Base-by-base conservation (phyloP, 2,888 invertebrate species). In the Epinotia bilunana region DNA sequence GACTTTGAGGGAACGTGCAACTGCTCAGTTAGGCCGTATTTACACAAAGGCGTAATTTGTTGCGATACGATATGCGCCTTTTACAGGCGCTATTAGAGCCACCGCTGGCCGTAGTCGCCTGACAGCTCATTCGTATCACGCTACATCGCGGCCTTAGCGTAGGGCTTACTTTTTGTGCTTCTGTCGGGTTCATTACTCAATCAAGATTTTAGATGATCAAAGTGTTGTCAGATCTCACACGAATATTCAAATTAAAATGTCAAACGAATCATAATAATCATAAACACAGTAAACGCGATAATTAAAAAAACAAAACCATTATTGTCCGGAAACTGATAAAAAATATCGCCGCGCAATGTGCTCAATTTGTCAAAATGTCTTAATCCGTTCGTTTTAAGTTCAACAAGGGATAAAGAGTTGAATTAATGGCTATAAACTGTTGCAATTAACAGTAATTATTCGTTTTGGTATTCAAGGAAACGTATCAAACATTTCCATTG, bases 311-410 rank as follows among this genome's bases (percentile, higher is more conserved):
- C 49, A 33, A 28, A 58, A 46, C 49, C 16, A 58, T 74, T 70
- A 63, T 43, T 43, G 58, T 39, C 28, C 55, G 71, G 61, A 70
- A 74, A 75, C 61, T n/a, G 5, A 67, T 64, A 67, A 65, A 67
- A 65, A 75, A 49, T 62, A 71, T 62, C 71, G 67, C 23, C 46
- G 70, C 58, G 63, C 28, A 70, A 73, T 70, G 74, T 58, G 49
- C 46, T 23, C 71, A 75, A 75, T 75, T 75, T 75, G 75, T 75
- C 75, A 75, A 75, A 75, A 75, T 67, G 75, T 67, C 75, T 75
- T 72, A 75, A 75, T 75, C 75, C 72, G 61, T 53, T 67, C 67
- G 4, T 61, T 64, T 65, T 64, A 60, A 57, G 55, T 72, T 72
- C 43, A 67, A 62, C 60, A 60, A 75, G 65, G 67, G 75, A 75